These are phyloP conservation scores for Clamator glandarius DNA, from an alignment of 2,797 vertebrate species.

Conservation along the genomic window DNA sequence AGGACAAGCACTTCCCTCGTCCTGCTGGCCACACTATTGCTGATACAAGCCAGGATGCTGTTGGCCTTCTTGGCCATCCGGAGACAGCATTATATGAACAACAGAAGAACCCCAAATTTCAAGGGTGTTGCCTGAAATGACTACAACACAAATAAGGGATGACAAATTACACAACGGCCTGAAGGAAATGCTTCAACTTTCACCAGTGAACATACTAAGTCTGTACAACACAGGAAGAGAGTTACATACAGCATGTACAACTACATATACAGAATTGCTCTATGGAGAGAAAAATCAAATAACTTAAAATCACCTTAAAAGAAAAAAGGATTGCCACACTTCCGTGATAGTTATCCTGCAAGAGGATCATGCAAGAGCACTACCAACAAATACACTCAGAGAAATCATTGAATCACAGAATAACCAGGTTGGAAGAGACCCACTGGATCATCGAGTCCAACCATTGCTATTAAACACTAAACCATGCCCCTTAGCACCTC, in stretches of 20 bases:
- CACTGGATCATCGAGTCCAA: too few species aligned
- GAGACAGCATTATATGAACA: background rate
- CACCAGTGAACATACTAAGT: background rate
- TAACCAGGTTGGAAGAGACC: too few species aligned
- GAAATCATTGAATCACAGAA: too few species aligned
- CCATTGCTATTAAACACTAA: too few species aligned
- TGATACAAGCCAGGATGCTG: background rate
- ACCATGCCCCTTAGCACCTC: too few species aligned
- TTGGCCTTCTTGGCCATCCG: background rate
- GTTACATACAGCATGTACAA: background rate
- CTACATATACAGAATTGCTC: background rate
- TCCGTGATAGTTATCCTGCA: background rate
- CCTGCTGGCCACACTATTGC: background rate
- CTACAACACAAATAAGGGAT: background rate
- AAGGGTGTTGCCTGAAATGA: background rate
- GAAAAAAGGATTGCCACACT: background rate
- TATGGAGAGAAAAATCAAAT: fast-evolving
- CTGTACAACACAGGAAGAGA: background rate
- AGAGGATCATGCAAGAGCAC: background rate
- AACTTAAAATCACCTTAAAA: background rate
- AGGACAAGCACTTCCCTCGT: fast-evolving
- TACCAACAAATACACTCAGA: background rate
- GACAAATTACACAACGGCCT: background rate
- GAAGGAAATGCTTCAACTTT: background rate
- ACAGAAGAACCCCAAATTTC: background rate